phyloP scores from a whole-genome alignment of 1,140 invertebrate genomes.

The Heliothis subflexa region DNA sequence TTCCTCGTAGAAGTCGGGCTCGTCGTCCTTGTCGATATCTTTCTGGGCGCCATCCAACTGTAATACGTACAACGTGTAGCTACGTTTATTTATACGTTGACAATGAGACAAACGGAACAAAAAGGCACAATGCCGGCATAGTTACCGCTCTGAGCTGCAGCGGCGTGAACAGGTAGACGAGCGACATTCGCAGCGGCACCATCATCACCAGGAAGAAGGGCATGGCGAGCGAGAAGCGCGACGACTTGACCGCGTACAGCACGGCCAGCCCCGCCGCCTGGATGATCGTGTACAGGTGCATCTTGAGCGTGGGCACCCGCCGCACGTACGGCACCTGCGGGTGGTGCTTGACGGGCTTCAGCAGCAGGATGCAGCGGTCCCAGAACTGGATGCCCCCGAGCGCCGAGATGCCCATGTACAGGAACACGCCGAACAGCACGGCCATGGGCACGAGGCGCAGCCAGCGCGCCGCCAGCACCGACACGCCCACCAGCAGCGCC shows the following conservation, averaged over 20 bases:
- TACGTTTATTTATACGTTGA: too few species aligned
- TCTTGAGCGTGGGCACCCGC: slow-evolving; percentile 94
- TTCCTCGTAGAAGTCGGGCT: slow-evolving; percentile 97
- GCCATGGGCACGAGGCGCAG: slow-evolving; percentile 95
- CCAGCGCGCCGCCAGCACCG: slow-evolving; percentile 93
- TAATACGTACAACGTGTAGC: slow-evolving; percentile 53
- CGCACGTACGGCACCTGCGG: slow-evolving; percentile 93
- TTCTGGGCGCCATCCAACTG: slow-evolving; percentile 94
- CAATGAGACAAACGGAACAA: neutral
- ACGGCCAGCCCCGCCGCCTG: slow-evolving; percentile 92
- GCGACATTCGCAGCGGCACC: slow-evolving; percentile 93
- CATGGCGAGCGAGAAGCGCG: slow-evolving; percentile 94
- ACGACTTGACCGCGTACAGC: slow-evolving; percentile 96
- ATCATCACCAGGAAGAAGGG: slow-evolving; percentile 97
- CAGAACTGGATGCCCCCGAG: slow-evolving; percentile 97
- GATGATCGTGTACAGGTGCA: slow-evolving; percentile 96
- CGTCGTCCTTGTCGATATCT: slow-evolving; percentile 91
- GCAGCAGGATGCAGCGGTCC: slow-evolving; percentile 93
- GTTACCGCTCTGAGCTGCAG: slow-evolving; percentile 93
- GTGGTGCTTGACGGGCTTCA: slow-evolving; percentile 98
- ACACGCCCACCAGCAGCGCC: slow-evolving; percentile 92
- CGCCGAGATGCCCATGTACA: slow-evolving; percentile 98
- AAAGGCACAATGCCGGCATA: too few species aligned
- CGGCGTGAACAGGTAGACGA: slow-evolving; percentile 91
- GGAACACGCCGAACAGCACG: slow-evolving; percentile 97